These are phyloP conservation scores for Arrhopalites spinosus DNA, from an alignment of 2,888 invertebrate genomes.

Conservation along the genomic window DNA sequence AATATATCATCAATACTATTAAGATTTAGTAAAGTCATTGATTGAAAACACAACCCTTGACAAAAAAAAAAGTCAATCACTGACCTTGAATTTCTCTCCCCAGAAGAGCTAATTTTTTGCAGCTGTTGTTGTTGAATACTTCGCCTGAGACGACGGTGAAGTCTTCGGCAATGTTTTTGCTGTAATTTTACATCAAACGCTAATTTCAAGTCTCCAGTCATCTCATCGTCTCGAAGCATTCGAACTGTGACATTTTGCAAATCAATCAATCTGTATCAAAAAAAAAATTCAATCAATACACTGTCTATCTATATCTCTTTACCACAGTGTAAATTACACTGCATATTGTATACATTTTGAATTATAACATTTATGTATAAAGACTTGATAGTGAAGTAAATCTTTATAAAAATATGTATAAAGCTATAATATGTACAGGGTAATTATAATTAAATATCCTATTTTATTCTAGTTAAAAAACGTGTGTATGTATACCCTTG, in stretches of 20 bases:
- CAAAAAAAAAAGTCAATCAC: background rate
- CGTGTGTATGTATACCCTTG: constrained; percentile 40
- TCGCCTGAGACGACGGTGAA: constrained; percentile 58
- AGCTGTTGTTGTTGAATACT: background rate
- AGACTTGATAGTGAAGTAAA: background rate
- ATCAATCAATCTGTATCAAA: constrained; percentile 43
- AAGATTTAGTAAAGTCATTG: too few relatives aligned
- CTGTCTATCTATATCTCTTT: too few relatives aligned
- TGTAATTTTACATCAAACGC: constrained; percentile 68
- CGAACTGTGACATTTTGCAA: constrained; percentile 65
- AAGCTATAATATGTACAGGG: too few relatives aligned
- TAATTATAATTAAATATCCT: too few relatives aligned
- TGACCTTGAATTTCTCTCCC: constrained; percentile 3
- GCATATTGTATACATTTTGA: too few relatives aligned
- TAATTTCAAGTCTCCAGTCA: constrained; percentile 62
- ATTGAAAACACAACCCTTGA: background rate
- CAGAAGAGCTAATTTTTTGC: background rate
- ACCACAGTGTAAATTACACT: too few relatives aligned
- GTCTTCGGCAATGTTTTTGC: constrained; percentile 64
- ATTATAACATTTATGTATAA: too few relatives aligned
- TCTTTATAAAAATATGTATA: too few relatives aligned
- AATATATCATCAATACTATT: too few relatives aligned
- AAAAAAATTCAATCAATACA: constrained; percentile 5
- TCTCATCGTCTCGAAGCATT: constrained; percentile 62
- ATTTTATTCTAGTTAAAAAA: too few relatives aligned